A percentile compares a stretch with the other conserved stretches of the same genome.
Evolutionary conservation across 2,888 invertebrate species (phyloP).

Genomic region (Pomacea canaliculata): DNA sequence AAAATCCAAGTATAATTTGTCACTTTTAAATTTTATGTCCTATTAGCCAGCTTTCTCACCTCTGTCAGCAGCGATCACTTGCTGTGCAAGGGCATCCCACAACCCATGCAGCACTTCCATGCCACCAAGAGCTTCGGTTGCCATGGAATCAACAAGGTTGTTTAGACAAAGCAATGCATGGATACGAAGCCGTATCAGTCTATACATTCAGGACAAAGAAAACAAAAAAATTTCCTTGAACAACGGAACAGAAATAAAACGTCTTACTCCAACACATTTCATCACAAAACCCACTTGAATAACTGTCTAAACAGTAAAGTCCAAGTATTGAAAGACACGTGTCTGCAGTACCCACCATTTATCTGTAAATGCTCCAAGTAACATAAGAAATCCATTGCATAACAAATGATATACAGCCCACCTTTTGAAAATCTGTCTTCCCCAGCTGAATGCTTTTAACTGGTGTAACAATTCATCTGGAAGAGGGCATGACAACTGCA

Average conservation of each 20-base stretch:
- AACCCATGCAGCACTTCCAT: conserved; percentile 70
- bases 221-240: no score
- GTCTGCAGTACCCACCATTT: no score
- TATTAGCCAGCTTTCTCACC: no score
- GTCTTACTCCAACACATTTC: no score
- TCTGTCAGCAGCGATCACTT: not conserved
- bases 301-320: no score
- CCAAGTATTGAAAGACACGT: no score
- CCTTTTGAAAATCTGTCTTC: conserved; percentile 1
- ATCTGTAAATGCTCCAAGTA: no score
- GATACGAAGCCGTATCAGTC: conserved; percentile 73
- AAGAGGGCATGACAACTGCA: conserved; percentile 6
- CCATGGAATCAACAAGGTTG: conserved; percentile 78
- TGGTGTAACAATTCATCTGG: conserved; percentile 4
- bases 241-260: no score
- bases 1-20: no score
- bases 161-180: conserved; percentile 79
- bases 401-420: not conserved
- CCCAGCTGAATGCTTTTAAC: conserved; percentile 9
- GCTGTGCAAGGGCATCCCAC: conserved; percentile 77
- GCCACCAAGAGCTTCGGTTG: conserved; percentile 78
- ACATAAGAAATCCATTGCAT: no score
- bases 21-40: not conserved
- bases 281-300: no score
- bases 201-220: conserved; percentile 22